phyloP scores from a whole-genome alignment of 2,797 vertebrate genomes.

The Naso thynnoides region DNA sequence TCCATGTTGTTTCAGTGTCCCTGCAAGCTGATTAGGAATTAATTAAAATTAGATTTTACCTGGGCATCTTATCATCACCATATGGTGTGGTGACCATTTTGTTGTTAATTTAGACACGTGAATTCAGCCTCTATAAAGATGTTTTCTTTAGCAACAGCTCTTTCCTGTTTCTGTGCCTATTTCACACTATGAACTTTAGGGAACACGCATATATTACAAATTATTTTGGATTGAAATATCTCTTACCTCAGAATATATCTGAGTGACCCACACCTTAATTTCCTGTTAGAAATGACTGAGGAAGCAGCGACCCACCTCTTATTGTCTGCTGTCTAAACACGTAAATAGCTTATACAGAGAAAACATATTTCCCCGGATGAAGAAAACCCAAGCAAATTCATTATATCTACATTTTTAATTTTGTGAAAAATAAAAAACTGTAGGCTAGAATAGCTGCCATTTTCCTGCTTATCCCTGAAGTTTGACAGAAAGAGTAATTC shows the following conservation, averaged over 20 bases:
- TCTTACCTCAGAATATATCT: slow-evolving; percentile 33
- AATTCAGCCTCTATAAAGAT: slow-evolving; percentile 49
- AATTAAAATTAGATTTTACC: slow-evolving; percentile 90
- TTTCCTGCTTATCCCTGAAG: slow-evolving; percentile 35
- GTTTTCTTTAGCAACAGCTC: slow-evolving; percentile 29
- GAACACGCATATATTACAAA: slow-evolving; percentile 27
- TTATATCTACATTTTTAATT: slow-evolving; percentile 19
- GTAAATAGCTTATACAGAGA: slow-evolving; percentile 76
- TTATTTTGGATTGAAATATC: slow-evolving; percentile 6
- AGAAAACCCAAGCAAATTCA: slow-evolving; percentile 44
- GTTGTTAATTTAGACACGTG: slow-evolving; percentile 62
- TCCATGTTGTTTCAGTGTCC: slow-evolving; percentile 85
- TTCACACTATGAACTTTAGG: slow-evolving; percentile 20
- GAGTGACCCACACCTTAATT: slow-evolving; percentile 80
- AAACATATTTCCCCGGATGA: slow-evolving; percentile 73
- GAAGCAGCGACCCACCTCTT: slow-evolving; percentile 83
- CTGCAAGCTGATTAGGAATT: slow-evolving; percentile 88
- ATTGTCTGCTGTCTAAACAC: slow-evolving; percentile 80
- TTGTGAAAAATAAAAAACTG: background rate
- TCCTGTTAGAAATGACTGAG: slow-evolving; percentile 85
- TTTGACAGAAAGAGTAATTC: slow-evolving; percentile 61
- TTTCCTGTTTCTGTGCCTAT: slow-evolving; percentile 28
- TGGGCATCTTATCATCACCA: slow-evolving; percentile 82
- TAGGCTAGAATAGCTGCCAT: background rate
- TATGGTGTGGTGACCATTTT: slow-evolving; percentile 80